Percentiles rank a stretch among this genome's conserved stretches.
phyloP scores from a whole-genome alignment of 1,140 invertebrate genomes.

The Gonioctena quinquepunctata region DNA sequence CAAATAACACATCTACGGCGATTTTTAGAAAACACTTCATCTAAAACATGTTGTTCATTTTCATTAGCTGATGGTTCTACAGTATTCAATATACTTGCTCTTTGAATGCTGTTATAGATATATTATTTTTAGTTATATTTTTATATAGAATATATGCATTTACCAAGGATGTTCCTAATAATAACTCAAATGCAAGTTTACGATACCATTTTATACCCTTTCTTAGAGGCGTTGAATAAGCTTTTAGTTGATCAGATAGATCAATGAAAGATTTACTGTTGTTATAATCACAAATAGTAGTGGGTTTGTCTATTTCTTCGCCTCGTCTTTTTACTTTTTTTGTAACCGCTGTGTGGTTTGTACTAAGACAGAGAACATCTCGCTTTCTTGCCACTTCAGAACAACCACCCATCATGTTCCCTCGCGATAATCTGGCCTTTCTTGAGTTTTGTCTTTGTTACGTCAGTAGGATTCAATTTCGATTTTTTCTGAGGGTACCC shows the following conservation, averaged over 20 bases:
- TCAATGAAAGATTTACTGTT: conserved; percentile 44
- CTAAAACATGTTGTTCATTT: too few relatives aligned
- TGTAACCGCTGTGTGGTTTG: conserved; percentile 18
- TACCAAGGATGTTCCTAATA: not conserved
- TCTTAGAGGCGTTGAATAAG: conserved; percentile 36
- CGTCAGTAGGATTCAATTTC: conserved; percentile 49
- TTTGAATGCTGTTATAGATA: not conserved
- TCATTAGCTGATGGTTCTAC: too few relatives aligned
- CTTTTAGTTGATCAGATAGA: conserved; percentile 38
- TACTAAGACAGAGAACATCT: conserved; percentile 14
- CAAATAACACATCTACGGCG: too few relatives aligned
- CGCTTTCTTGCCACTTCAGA: conserved; percentile 56
- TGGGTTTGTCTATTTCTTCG: conserved; percentile 38
- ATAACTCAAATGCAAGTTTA: conserved; percentile 8
- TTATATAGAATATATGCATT: not conserved
- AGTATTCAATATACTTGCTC: too few relatives aligned
- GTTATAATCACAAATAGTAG: conserved; percentile 54
- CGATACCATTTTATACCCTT: conserved; percentile 23
- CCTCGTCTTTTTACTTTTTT: conserved; percentile 35
- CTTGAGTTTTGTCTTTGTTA: conserved; percentile 52
- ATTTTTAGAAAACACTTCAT: too few relatives aligned
- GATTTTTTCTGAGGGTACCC: conserved; percentile 54
- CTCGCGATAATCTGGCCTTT: conserved; percentile 44
- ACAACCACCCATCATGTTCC: conserved; percentile 53
- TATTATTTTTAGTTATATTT: not conserved